Evolutionary conservation across 2,797 vertebrate species (phyloP).

Genomic region (Spheniscus humboldti): DNA sequence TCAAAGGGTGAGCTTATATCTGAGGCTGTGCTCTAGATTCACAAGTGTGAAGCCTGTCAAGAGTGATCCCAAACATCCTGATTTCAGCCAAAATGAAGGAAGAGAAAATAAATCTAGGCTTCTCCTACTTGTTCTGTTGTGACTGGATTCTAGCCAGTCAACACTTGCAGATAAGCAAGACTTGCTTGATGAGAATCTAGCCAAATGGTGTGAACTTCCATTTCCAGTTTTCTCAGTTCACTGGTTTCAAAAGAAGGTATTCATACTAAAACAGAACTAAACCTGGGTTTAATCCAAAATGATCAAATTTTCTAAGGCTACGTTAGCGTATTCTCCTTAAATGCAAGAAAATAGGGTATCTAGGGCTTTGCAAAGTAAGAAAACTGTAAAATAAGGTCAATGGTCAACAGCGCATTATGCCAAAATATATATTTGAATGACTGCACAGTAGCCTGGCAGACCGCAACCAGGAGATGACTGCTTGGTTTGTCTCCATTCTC

Average conservation of each 20-base stretch:
- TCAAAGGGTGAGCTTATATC: not conserved
- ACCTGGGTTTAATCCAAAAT: not conserved
- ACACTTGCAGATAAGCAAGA: not conserved
- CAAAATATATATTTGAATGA: not conserved
- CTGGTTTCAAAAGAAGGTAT: not conserved
- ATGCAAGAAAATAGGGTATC: not conserved
- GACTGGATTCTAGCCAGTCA: not conserved
- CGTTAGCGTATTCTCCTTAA: not conserved
- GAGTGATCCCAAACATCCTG: not conserved
- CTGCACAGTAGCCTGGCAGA: not conserved
- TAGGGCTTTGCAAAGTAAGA: not conserved
- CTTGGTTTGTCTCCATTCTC: not conserved
- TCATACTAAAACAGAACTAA: not conserved
- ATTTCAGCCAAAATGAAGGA: not conserved
- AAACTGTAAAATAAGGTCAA: not conserved
- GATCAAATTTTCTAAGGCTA: rapidly evolving
- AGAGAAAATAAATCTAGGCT: not conserved
- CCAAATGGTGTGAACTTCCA: not conserved
- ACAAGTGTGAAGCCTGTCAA: not conserved
- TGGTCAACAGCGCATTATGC: not conserved
- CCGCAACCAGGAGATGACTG: not conserved
- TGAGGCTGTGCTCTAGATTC: not conserved
- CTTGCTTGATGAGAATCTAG: not conserved
- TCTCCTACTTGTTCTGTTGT: not conserved
- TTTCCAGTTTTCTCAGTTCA: not conserved